phyloP scores from a whole-genome alignment of 2,888 invertebrate species.

The Octodonta nipae region DNA sequence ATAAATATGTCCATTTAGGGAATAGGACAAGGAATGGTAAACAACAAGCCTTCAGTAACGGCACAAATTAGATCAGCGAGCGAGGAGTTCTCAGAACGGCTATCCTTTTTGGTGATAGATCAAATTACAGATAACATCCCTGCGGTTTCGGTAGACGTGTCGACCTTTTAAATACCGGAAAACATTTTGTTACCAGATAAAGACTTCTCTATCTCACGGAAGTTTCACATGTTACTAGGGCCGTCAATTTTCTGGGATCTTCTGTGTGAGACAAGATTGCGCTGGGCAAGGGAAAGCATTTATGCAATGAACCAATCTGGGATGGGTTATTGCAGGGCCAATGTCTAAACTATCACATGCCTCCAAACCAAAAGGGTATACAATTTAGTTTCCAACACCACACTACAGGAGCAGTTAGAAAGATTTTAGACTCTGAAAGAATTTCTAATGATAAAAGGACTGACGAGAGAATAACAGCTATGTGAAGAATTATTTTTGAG shows the following conservation, averaged over 20 bases:
- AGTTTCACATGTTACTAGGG: too few species aligned
- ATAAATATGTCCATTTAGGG: too few species aligned
- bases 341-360: background rate
- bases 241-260: background rate
- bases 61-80: too few species aligned
- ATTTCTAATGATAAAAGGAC: background rate
- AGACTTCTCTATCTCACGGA: too few species aligned
- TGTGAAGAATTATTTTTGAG: constrained; percentile 6
- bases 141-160: too few species aligned
- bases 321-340: constrained; percentile 7
- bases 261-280: background rate
- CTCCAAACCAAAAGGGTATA: background rate
- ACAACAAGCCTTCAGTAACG: too few species aligned
- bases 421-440: constrained; percentile 9
- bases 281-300: background rate
- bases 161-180: too few species aligned
- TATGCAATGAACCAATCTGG: constrained; percentile 4
- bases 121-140: too few species aligned
- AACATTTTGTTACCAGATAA: too few species aligned
- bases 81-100: too few species aligned
- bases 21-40: too few species aligned
- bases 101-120: too few species aligned
- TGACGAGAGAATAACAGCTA: constrained; percentile 3
- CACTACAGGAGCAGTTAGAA: constrained; percentile 3
- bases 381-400: background rate